A percentile compares a stretch with the other conserved stretches of the same genome.
Conservation (phyloP, 2,113 vertebrate species). For the Hoplias malabaricus region DNA sequence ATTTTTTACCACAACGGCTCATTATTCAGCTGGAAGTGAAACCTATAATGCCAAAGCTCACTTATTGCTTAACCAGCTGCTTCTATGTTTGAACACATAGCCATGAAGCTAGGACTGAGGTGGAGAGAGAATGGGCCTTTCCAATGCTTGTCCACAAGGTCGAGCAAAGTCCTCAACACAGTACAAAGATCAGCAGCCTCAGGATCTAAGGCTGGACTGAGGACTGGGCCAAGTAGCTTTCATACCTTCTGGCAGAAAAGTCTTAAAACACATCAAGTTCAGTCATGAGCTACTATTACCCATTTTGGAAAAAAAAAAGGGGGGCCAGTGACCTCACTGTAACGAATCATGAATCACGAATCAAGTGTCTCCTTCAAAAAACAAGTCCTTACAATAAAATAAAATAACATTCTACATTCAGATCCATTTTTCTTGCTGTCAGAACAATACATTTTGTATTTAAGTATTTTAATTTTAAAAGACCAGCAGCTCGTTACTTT, state of each 20-base stretch:
- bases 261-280: background rate
- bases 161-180: conserved; percentile 67
- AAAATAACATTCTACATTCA: background rate
- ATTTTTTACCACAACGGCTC: background rate
- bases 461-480: too few species aligned
- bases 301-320: background rate
- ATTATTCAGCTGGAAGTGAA: background rate
- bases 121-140: conserved; percentile 69
- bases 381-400: background rate
- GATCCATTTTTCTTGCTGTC: too few species aligned
- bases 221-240: background rate
- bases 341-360: background rate
- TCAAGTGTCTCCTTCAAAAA: background rate
- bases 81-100: conserved; percentile 54
- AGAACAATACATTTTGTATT: too few species aligned
- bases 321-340: background rate
- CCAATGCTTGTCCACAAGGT: conserved; percentile 75
- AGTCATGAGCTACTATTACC: background rate
- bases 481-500: too few species aligned
- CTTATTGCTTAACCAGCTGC: background rate
- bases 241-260: background rate
- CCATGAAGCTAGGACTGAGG: conserved; percentile 71
- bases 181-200: conserved; percentile 55
- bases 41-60: background rate
- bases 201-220: conserved; percentile 46